phyloP scores from a whole-genome alignment of 2,888 invertebrate species.

The Autographa pulchrina region DNA sequence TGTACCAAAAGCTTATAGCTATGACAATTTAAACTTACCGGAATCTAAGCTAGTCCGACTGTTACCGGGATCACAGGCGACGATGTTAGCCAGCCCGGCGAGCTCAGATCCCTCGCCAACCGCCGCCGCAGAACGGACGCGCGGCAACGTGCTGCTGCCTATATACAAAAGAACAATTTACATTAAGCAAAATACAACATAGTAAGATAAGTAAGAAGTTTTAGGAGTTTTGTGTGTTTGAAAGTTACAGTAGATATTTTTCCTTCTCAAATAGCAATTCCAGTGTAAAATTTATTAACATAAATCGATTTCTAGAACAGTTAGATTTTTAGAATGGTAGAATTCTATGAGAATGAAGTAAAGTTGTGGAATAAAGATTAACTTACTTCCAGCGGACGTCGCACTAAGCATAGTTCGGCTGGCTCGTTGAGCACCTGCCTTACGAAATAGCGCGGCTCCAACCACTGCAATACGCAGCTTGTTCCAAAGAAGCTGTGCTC shows the following conservation, averaged over 20 bases:
- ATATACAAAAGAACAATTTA: not conserved
- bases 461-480: conserved; percentile 97
- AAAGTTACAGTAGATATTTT: too few relatives aligned
- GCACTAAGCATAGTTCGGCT: conserved; percentile 69
- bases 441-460: conserved; percentile 96
- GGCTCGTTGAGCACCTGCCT: conserved; percentile 91
- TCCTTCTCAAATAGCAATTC: too few relatives aligned
- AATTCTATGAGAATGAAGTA: too few relatives aligned
- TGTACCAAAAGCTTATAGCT: too few relatives aligned
- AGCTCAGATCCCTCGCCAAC: conserved; percentile 94
- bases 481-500: conserved; percentile 97
- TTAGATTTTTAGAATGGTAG: too few relatives aligned
- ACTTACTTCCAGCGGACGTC: conserved; percentile 69
- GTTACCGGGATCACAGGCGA: conserved; percentile 76
- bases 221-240: too few relatives aligned
- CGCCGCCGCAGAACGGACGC: conserved; percentile 95
- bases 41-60: conserved; percentile 85
- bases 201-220: too few relatives aligned
- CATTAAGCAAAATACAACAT: too few relatives aligned
- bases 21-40: conserved; percentile 63
- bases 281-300: too few relatives aligned
- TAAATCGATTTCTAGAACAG: too few relatives aligned
- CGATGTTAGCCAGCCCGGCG: conserved; percentile 83
- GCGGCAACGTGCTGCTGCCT: conserved; percentile 80
- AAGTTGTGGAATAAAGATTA: too few relatives aligned